Conservation (phyloP, 2,113 vertebrate species). For the Pteropus alecto region DNA sequence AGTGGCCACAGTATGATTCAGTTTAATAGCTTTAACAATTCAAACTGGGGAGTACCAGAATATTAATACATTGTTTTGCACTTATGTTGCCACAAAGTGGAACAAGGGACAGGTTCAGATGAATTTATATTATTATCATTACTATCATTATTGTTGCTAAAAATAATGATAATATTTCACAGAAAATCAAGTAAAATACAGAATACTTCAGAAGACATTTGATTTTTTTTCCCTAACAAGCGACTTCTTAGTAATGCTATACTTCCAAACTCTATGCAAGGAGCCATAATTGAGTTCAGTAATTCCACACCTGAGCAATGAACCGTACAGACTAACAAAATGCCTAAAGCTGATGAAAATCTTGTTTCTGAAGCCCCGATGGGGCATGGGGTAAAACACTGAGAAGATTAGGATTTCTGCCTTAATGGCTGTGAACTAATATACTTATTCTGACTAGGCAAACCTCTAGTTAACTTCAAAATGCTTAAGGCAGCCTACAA, state of each 20-base stretch:
- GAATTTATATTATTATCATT: conserved; percentile 34
- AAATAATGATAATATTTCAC: conserved; percentile 33
- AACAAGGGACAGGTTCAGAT: conserved; percentile 54
- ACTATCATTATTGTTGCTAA: conserved; percentile 46
- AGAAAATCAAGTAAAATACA: background rate
- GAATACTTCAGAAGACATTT: background rate
- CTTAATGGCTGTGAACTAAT: conserved; percentile 16
- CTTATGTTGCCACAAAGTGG: conserved; percentile 74
- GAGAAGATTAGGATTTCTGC: background rate
- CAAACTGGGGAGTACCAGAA: conserved; percentile 76
- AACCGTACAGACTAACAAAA: conserved; percentile 53
- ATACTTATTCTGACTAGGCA: background rate
- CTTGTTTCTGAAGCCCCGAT: conserved; percentile 27
- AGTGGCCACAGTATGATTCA: conserved; percentile 81
- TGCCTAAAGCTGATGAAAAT: conserved; percentile 55
- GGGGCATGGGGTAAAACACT: background rate
- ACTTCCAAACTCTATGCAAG: conserved; percentile 36
- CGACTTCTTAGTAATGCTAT: conserved; percentile 27
- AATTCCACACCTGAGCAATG: conserved; percentile 56
- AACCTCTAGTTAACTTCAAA: background rate
- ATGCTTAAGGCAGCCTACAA: background rate
- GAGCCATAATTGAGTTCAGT: conserved; percentile 56
- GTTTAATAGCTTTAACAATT: conserved; percentile 85
- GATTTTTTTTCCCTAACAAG: conserved; percentile 44
- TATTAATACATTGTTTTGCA: conserved; percentile 83